These are phyloP conservation scores for Tetranychus truncatus DNA, from an alignment of 2,888 invertebrate genomes.

Conservation along the genomic window DNA sequence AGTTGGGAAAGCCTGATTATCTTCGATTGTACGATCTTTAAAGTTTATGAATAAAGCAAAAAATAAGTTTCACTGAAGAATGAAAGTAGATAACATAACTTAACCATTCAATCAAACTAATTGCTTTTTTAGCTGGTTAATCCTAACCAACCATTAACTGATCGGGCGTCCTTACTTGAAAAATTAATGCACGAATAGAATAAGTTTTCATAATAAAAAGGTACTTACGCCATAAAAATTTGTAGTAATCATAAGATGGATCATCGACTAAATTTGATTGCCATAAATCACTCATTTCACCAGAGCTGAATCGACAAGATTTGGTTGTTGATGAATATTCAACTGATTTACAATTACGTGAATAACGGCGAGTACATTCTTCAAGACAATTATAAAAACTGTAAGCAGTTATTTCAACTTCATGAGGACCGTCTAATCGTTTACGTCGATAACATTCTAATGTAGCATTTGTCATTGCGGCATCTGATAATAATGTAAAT, in stretches of 20 bases:
- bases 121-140: no score
- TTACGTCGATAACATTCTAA: constrained; percentile 71
- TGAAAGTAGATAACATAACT: no score
- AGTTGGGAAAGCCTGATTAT: background rate
- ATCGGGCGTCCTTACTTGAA: background rate
- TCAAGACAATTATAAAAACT: constrained; percentile 74
- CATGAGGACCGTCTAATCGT: constrained; percentile 65
- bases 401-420: constrained; percentile 68
- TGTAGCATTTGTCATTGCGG: constrained; percentile 50
- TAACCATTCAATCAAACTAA: no score
- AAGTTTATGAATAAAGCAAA: background rate
- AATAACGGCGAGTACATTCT: constrained; percentile 57
- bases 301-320: constrained; percentile 24
- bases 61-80: no score
- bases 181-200: background rate
- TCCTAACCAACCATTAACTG: no score
- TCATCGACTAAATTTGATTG: constrained; percentile 60
- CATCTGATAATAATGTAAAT: constrained; percentile 15
- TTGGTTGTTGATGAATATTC: constrained; percentile 25
- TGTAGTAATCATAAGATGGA: constrained; percentile 78
- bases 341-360: constrained; percentile 25
- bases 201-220: background rate
- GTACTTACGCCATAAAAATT: constrained; percentile 33
- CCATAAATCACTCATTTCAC: constrained; percentile 29
- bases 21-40: background rate